Evolutionary conservation across 2,888 invertebrate genomes (phyloP), one percentile per base, ranked within the genome.

Genomic region (Phrixothrix hirtus): DNA sequence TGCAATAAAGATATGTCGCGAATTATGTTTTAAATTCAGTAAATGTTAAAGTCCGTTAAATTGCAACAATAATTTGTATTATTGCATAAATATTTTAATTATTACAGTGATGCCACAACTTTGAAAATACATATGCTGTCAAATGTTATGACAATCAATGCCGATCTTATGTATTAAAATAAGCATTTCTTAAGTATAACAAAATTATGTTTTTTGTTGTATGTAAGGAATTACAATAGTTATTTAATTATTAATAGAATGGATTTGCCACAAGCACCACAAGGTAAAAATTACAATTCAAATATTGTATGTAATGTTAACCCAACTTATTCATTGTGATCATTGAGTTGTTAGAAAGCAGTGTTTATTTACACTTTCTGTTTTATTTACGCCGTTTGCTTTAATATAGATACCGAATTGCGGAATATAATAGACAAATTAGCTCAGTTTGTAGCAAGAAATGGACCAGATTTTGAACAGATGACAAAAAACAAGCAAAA

Each of bases 401-500:
- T 53, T 11, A 61, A 77, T 79, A 59, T 74, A 89, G 97, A 97
- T 83, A 89, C 88, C 70, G 95, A 97, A 75, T 84, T 96, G 70
- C 87, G 92, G 72, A 96, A 95, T 80, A 96, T 97, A 71, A 98
- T 99, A 70, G 98, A 98, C 81, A 97, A 97, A 81, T 81, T 98
- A 67, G 98, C 98, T 9, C 95, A 95, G 77, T 98, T 98, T 83
- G 98, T 99, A 62, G 98, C 98, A 52, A 81, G 96, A 78, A 98
- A 97, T 88, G 98, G 98, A 43, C 95, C 95, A n/a, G 97, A 97
- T 75, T 97, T 97, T 78, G 98, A 98, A 80, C 89, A 92, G 78
- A 97, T 97, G 90, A 97, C 97, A 55, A 97, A 97, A 82, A 92
- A 92, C 72, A 97, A 97, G 78, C 97, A 98, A 78, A 92, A 94